phyloP scores from a whole-genome alignment of 1,140 invertebrate species.

The Luehdorfia chinensis region DNA sequence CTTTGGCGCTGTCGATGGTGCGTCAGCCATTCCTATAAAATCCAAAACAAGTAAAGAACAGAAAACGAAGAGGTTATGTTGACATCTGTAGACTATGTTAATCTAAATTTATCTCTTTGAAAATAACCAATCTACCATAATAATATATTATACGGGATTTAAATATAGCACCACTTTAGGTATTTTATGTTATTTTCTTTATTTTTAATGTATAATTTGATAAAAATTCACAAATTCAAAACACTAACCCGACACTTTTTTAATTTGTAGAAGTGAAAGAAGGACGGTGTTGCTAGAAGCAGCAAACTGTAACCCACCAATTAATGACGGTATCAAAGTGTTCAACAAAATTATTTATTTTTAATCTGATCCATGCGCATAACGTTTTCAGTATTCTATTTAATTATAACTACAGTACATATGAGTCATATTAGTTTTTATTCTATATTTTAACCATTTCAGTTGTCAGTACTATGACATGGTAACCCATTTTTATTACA shows the following conservation, averaged over 20 bases:
- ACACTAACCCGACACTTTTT: slow-evolving; percentile 63
- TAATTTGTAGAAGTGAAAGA: slow-evolving; percentile 55
- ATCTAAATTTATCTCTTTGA: slow-evolving; percentile 49
- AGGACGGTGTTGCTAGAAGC: slow-evolving; percentile 33
- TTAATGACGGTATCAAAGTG: too few species aligned
- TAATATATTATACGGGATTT: slow-evolving; percentile 9
- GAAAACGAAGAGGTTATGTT: slow-evolving; percentile 61
- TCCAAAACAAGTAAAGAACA: slow-evolving; percentile 33
- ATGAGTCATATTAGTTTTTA: too few species aligned
- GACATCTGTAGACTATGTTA: slow-evolving; percentile 45
- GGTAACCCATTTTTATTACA: too few species aligned
- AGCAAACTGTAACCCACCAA: too few species aligned
- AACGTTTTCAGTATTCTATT: too few species aligned
- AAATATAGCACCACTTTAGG: not conserved
- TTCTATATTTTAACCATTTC: too few species aligned
- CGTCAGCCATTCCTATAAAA: slow-evolving; percentile 81
- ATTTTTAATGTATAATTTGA: slow-evolving; percentile 15
- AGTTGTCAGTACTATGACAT: too few species aligned
- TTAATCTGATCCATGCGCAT: too few species aligned
- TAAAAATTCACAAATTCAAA: slow-evolving; percentile 34
- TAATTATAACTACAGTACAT: too few species aligned
- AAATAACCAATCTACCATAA: slow-evolving; percentile 34
- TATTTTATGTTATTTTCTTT: slow-evolving; percentile 18
- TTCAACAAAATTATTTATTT: too few species aligned
- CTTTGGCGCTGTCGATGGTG: slow-evolving; percentile 77